These are phyloP conservation scores for Coturnix japonica DNA, from an alignment of 2,113 vertebrate genomes.

Conservation along the genomic window DNA sequence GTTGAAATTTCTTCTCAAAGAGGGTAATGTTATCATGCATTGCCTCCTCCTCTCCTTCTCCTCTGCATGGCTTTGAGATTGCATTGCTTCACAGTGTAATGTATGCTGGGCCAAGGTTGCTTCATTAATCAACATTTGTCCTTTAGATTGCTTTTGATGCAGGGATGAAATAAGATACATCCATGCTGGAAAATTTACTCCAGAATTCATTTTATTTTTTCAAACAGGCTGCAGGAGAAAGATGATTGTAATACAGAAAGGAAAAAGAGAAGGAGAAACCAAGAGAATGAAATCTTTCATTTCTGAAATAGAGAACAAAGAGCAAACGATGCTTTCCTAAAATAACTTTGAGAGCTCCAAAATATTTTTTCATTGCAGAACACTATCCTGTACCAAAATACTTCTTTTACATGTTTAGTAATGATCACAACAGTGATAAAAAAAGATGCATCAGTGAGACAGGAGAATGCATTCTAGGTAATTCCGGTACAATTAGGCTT, in stretches of 20 bases:
- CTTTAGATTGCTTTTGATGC: neutral
- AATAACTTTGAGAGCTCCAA: neutral
- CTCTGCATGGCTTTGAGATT: neutral
- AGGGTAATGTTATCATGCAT: neutral
- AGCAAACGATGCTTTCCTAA: neutral
- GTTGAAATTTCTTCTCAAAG: neutral
- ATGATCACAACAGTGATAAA: neutral
- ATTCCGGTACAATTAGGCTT: neutral
- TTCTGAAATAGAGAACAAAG: neutral
- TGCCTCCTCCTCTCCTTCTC: neutral
- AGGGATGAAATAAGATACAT: neutral
- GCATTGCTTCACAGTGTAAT: neutral
- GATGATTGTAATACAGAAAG: neutral
- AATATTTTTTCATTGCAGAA: neutral
- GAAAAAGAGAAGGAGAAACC: neutral
- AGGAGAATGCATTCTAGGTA: neutral
- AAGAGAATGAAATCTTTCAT: neutral
- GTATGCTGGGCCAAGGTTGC: neutral
- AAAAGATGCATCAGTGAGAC: neutral
- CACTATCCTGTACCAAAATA: neutral
- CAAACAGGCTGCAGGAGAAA: neutral
- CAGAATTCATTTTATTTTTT: neutral
- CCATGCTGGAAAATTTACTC: neutral
- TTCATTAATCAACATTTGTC: neutral
- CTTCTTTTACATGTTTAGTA: neutral